A percentile compares a stretch with the other conserved stretches of the same genome.
Evolutionary conservation across 1,140 invertebrate species (phyloP).

Genomic region (Diuraphis noxia): DNA sequence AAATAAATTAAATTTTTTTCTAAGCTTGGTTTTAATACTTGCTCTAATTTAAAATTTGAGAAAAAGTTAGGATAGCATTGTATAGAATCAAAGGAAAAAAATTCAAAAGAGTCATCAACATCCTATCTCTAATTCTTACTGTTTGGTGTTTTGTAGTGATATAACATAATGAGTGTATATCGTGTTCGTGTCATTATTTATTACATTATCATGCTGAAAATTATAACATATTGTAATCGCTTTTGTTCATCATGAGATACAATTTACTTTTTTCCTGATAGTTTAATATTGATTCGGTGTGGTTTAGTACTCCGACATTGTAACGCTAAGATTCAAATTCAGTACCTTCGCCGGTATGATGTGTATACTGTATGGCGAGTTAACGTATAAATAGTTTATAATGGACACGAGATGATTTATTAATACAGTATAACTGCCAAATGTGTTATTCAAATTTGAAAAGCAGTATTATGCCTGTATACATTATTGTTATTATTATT

Average conservation of each 20-base stretch:
- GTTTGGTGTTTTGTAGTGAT: not conserved
- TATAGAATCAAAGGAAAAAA: no score
- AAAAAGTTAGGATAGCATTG: no score
- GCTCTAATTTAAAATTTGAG: no score
- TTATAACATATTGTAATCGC: not conserved
- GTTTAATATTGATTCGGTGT: not conserved
- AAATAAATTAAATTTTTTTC: no score
- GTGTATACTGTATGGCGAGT: not conserved
- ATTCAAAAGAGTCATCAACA: no score
- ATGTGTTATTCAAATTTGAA: constrained; percentile 9
- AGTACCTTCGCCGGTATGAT: not conserved
- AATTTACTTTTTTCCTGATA: not conserved
- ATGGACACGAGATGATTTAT: not conserved
- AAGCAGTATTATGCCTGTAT: not conserved
- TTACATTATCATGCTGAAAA: not conserved
- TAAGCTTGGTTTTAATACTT: no score
- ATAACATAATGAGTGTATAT: not conserved
- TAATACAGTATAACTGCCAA: not conserved
- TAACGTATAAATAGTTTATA: not conserved
- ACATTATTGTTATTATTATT: not conserved
- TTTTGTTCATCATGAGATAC: not conserved
- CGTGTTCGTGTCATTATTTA: not conserved
- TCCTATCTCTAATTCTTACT: no score
- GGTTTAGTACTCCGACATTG: not conserved
- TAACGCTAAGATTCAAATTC: no score